Base-by-base conservation (phyloP, 2,113 vertebrate species). In the Sinocyclocheilus maitianheensis region DNA sequence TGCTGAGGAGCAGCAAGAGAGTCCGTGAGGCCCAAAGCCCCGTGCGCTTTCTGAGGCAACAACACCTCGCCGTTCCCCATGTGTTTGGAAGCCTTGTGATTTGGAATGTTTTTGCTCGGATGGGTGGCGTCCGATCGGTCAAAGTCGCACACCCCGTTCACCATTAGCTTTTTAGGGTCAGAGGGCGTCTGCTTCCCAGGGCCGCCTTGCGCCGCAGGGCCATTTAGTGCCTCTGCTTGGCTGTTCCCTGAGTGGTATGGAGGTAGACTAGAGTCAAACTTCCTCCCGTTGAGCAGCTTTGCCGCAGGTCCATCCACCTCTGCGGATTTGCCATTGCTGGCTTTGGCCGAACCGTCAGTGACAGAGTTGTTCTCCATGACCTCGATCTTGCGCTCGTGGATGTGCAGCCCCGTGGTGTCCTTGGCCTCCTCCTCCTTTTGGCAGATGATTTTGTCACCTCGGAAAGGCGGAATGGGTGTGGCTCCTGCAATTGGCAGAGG, bases 391-490 rank as follows among this genome's bases (percentile, higher is more conserved):
- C 97, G 96, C 90, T 99, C 98, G 5, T 99, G 98, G 91, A 99
- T 93, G 82, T 99, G 98, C 93, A 99, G 96, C 94, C 97, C 98
- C 83, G 98, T 97, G 90, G 97, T 97, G 83, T 99, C 98, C 93
- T 99, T 99, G 92, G 98, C 98, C 94, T 99, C 98, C 95, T 99
- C 98, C 94, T 99, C 98, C 94, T 99, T 99, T 95, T 99, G 98
- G 96, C 98, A 99, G 94, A 99, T 99, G 86, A 99, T 99, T 94
- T 97, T 98, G 95, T 99, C 98, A 92, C 97, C 98, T 96, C 96
- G 95, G 89, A 99, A 97, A n/a, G 96, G 96, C 85, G 96, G 95
- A 86, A 94, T 94, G 91, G 94, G 93, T 87, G 93, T 86, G 81
- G 96, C 95, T 94, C 95, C 96, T 3, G 92, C 63, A 1, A 91